A percentile compares a stretch with the other conserved stretches of the same genome.
These are phyloP conservation scores for Phalangium opilio DNA, from an alignment of 2,888 invertebrate species.

Conservation along the genomic window DNA sequence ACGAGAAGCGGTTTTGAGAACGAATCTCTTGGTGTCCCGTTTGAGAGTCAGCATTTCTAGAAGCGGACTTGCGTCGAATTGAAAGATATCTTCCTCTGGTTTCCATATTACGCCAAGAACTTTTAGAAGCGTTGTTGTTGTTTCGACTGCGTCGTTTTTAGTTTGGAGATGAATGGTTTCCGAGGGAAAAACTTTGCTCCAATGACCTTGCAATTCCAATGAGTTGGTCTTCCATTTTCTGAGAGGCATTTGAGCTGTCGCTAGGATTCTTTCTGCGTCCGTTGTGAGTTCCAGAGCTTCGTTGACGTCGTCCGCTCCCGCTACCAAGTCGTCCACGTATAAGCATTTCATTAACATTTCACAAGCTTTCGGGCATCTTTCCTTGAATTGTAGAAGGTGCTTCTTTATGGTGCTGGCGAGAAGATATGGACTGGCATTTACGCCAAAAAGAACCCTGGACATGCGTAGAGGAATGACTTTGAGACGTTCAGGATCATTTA, in stretches of 20 bases:
- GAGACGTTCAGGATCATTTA: too few species aligned
- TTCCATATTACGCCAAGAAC: slow-evolving; percentile 1
- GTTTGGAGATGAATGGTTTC: not conserved
- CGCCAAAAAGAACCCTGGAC: not conserved
- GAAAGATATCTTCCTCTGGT: not conserved
- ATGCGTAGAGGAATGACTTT: not conserved
- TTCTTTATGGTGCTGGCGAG: not conserved
- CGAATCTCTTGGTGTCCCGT: slow-evolving; percentile 13
- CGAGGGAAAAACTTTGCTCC: not conserved
- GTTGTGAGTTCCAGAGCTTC: not conserved
- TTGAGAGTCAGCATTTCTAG: too few species aligned
- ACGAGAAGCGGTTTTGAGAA: slow-evolving; percentile 15
- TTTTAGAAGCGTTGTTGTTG: not conserved
- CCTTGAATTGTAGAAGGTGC: slow-evolving; percentile 1
- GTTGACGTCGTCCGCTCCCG: not conserved
- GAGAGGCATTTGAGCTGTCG: slow-evolving; percentile 1
- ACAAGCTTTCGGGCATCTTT: not conserved
- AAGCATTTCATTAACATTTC: not conserved
- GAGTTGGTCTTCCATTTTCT: slow-evolving; percentile 2
- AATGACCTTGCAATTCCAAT: not conserved
- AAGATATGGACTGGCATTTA: slow-evolving; percentile 2
- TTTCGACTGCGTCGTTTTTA: slow-evolving; percentile 1
- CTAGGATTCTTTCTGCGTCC: not conserved
- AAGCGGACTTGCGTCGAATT: not conserved
- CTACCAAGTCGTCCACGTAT: slow-evolving; percentile 3